Percentiles rank a stretch among this genome's conserved stretches.
These are phyloP conservation scores for Branchinecta lindahli DNA, from an alignment of 1,140 invertebrate species.

Conservation along the genomic window DNA sequence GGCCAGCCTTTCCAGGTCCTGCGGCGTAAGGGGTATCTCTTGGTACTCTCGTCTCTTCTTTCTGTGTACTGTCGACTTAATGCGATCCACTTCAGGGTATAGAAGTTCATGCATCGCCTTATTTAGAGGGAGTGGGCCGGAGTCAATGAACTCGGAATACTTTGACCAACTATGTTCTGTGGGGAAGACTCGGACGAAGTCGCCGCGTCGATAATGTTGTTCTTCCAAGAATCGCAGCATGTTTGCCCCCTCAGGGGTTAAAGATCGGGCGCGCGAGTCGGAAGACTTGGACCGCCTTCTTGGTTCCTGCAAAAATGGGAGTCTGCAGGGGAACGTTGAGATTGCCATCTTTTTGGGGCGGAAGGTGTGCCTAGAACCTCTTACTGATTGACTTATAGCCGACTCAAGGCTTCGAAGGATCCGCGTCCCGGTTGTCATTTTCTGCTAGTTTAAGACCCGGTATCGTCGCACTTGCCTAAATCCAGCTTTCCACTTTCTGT, in stretches of 20 bases:
- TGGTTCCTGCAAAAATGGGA: too few species aligned
- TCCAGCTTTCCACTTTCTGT: too few species aligned
- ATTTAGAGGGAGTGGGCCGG: background rate
- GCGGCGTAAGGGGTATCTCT: background rate
- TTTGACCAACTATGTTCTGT: constrained; percentile 60
- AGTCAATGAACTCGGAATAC: constrained; percentile 28
- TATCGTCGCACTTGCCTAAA: too few species aligned
- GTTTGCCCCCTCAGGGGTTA: constrained; percentile 61
- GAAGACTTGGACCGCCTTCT: too few species aligned
- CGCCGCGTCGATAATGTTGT: constrained; percentile 67
- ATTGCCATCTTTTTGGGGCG: too few species aligned
- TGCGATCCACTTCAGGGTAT: background rate
- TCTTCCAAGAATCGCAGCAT: constrained; percentile 57
- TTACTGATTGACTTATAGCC: too few species aligned
- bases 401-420: too few species aligned
- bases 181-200: constrained; percentile 83
- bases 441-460: too few species aligned
- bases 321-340: too few species aligned
- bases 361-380: too few species aligned
- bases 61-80: background rate
- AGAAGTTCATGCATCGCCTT: background rate
- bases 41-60: background rate
- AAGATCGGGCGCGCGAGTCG: constrained; percentile 26
- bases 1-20: background rate
- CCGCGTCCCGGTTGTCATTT: too few species aligned